Evolutionary conservation across 2,888 invertebrate species (phyloP).

Genomic region (Troglohyphantes excavatus): DNA sequence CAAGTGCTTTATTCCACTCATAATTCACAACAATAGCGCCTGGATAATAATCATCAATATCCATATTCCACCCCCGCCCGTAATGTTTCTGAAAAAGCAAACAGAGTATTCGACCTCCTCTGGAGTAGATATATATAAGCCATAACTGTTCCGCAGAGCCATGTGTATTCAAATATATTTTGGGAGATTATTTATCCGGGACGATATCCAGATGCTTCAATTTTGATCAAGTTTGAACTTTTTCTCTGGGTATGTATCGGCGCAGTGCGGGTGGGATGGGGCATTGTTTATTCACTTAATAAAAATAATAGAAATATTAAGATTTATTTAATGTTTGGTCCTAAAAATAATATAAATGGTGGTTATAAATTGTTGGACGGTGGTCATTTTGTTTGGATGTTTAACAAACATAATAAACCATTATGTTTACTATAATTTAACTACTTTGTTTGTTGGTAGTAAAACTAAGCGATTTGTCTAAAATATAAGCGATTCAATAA

Average conservation of each 20-base stretch:
- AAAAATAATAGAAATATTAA: no score
- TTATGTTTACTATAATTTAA: no score
- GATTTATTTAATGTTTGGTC: no score
- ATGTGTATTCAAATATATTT: conserved; percentile 31
- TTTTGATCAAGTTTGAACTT: conserved; percentile 20
- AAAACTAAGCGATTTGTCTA: no score
- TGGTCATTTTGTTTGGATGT: no score
- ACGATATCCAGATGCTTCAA: conserved; percentile 31
- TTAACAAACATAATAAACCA: no score
- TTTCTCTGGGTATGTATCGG: not conserved
- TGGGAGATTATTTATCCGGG: not conserved
- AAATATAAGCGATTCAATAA: no score
- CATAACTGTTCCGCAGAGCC: conserved; percentile 5
- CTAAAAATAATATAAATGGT: no score
- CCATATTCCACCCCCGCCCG: conserved; percentile 13
- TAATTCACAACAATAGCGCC: conserved; percentile 28
- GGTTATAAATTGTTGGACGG: no score
- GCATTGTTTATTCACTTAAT: no score
- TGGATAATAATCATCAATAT: conserved; percentile 45
- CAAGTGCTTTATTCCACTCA: conserved; percentile 29
- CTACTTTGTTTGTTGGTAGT: no score
- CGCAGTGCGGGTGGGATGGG: no score
- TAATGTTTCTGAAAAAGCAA: conserved; percentile 20
- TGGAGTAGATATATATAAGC: not conserved
- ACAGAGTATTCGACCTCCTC: not conserved